Conservation (phyloP, 2,888 invertebrate genomes). For the Protodeltote pygarga region DNA sequence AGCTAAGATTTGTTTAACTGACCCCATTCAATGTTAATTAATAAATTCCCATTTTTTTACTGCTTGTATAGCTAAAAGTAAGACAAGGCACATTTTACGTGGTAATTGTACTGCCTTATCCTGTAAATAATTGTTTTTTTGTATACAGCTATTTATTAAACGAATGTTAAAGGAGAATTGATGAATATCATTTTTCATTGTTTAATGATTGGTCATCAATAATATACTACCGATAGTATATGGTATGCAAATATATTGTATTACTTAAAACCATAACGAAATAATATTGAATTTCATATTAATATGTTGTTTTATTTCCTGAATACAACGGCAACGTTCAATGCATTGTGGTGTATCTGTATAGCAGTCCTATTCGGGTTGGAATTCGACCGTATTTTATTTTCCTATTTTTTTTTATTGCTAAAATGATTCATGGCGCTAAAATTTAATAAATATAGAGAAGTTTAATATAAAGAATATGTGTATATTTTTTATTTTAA, state of each 20-base stretch:
- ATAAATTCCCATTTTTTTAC: conserved; percentile 81
- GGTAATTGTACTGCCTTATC: conserved; percentile 85
- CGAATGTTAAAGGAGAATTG: conserved; percentile 84
- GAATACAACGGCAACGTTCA: not conserved
- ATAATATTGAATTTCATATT: conserved; percentile 87
- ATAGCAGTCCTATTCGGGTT: too few species aligned
- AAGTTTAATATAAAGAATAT: too few species aligned
- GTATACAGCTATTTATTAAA: conserved; percentile 88
- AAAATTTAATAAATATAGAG: too few species aligned
- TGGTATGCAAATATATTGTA: conserved; percentile 86
- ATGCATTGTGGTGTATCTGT: too few species aligned
- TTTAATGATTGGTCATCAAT: conserved; percentile 86
- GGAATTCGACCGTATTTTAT: too few species aligned
- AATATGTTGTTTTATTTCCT: conserved; percentile 72
- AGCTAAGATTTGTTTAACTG: conserved; percentile 76
- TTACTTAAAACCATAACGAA: conserved; percentile 87
- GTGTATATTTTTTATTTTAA: too few species aligned
- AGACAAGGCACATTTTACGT: conserved; percentile 83
- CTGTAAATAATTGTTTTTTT: conserved; percentile 87
- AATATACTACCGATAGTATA: conserved; percentile 85
- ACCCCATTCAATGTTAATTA: conserved; percentile 74
- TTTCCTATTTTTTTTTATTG: too few species aligned
- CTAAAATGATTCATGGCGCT: too few species aligned
- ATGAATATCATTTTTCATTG: conserved; percentile 85
- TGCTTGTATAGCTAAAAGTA: conserved; percentile 85